Evolutionary conservation across 2,113 vertebrate species (phyloP).

Genomic region (Oostethus manadensis): DNA sequence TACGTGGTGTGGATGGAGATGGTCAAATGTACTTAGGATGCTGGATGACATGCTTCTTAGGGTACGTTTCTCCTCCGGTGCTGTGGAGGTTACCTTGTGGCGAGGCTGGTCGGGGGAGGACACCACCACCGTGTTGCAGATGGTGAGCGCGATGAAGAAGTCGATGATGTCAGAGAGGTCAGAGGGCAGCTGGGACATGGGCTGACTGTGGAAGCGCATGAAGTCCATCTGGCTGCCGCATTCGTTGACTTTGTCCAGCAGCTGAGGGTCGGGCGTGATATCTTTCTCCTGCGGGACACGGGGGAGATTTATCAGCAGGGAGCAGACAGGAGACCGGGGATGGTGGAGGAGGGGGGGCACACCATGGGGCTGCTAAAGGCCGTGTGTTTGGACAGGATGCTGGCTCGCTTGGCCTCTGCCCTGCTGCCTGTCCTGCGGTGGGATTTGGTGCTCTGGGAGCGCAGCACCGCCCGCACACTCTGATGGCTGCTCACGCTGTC

Average conservation of each 20-base stretch:
- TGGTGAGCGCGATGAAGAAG: slow-evolving; percentile 92
- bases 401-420: slow-evolving; percentile 86
- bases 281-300: slow-evolving; percentile 83
- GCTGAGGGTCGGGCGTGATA: slow-evolving; percentile 88
- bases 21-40: too few species aligned
- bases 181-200: slow-evolving; percentile 78
- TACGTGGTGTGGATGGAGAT: too few species aligned
- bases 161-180: slow-evolving; percentile 87
- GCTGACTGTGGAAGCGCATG: slow-evolving; percentile 76
- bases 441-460: slow-evolving; percentile 86
- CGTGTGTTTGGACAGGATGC: slow-evolving; percentile 89
- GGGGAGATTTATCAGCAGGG: slow-evolving; percentile 8
- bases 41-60: too few species aligned
- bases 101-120: slow-evolving; percentile 90
- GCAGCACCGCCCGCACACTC: slow-evolving; percentile 76
- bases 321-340: background rate
- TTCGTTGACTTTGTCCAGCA: slow-evolving; percentile 89
- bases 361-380: slow-evolving; percentile 99
- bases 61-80: background rate
- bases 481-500: slow-evolving; percentile 84
- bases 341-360: slow-evolving; percentile 29
- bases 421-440: slow-evolving; percentile 85
- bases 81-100: slow-evolving; percentile 77
- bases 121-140: slow-evolving; percentile 96
- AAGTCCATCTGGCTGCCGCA: slow-evolving; percentile 81